phyloP scores from a whole-genome alignment of 1,140 invertebrate species.

The Drosophila gunungcola region DNA sequence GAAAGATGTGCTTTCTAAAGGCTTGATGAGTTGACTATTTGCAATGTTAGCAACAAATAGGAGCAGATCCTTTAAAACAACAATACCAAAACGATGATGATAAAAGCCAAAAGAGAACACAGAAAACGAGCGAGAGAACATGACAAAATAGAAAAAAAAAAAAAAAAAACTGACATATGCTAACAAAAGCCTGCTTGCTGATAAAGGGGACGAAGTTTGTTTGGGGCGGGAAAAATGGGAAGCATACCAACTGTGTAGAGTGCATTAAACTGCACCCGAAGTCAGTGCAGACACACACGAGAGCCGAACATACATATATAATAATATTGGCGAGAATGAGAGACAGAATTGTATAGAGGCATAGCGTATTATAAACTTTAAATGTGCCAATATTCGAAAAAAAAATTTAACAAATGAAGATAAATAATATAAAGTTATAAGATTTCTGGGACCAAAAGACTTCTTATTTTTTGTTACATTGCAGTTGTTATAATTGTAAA shows the following conservation, averaged over 20 bases:
- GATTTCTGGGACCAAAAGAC: no score
- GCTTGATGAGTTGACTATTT: slow-evolving; percentile 49
- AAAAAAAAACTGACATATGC: slow-evolving; percentile 50
- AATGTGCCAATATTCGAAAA: background rate
- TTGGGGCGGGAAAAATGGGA: background rate
- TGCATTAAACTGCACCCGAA: slow-evolving; percentile 73
- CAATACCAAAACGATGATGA: slow-evolving; percentile 36
- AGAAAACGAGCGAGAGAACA: slow-evolving; percentile 12
- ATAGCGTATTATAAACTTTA: background rate
- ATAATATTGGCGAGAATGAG: slow-evolving; percentile 2
- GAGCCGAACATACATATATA: no score
- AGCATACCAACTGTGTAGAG: slow-evolving; percentile 53
- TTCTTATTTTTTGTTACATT: no score
- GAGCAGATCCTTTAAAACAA: slow-evolving; percentile 34
- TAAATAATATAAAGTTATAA: no score
- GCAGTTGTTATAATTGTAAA: no score
- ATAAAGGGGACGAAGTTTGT: slow-evolving; percentile 1
- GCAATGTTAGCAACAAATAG: slow-evolving; percentile 44
- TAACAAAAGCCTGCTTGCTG: slow-evolving; percentile 56
- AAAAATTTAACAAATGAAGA: background rate
- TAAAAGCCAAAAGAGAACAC: slow-evolving; percentile 31
- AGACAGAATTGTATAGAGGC: background rate
- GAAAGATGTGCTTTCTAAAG: slow-evolving; percentile 13
- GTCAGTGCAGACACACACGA: slow-evolving; percentile 31
- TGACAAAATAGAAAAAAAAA: slow-evolving; percentile 2